Base-by-base conservation (phyloP, 1,140 invertebrate species). In the Macrosteles quadrilineatus region DNA sequence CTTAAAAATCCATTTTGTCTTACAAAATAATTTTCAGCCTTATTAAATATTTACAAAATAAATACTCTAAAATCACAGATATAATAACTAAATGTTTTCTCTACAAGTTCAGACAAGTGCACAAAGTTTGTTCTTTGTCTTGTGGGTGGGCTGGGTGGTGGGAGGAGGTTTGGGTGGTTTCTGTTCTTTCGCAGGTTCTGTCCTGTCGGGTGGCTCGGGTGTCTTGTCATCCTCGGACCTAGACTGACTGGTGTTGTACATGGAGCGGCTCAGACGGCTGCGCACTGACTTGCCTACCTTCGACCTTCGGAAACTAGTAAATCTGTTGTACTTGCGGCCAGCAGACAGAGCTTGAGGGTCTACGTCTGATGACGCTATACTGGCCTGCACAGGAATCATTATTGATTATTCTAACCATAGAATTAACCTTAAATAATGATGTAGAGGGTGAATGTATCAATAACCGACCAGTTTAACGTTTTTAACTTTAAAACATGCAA, bases 231-330 rank as follows among this genome's bases (percentile, higher is more conserved):
- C 73, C 40, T 71, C 70, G 17, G 67, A 59, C 19, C 68, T 68
- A 30, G 62, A 57, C 4, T 53, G 69, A 12, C 50, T 72, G 3
- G 68, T 70, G 68, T 73, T 73, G 53, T 76, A 76, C 66, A 76
- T 30, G 1, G 75, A 76, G 4, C 75, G 30, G 50, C 74, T 75
- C 9, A 74, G 70, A 2, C 74, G 70, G 11, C 53, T 71, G 23
- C 71, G 65, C 17, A 74, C 70, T 17, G 71, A 71, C 63, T 72
- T 73, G 11, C 74, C 73, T 14, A 72, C 62, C 43, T 70, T 65
- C 6, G 71, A 73, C 31, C 72, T 71, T n/a, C 75, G 67, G n/a
- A 74, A 71, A 23, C 74, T 75, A 17, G 75, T 72, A 43, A 76
- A 76, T 43, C 72, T 75, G 32, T 36, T 36, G 32, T 19, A 50